Percentiles rank a stretch among this genome's conserved stretches.
phyloP scores from a whole-genome alignment of 1,140 invertebrate species.

The Lysiphlebus fabarum region DNA sequence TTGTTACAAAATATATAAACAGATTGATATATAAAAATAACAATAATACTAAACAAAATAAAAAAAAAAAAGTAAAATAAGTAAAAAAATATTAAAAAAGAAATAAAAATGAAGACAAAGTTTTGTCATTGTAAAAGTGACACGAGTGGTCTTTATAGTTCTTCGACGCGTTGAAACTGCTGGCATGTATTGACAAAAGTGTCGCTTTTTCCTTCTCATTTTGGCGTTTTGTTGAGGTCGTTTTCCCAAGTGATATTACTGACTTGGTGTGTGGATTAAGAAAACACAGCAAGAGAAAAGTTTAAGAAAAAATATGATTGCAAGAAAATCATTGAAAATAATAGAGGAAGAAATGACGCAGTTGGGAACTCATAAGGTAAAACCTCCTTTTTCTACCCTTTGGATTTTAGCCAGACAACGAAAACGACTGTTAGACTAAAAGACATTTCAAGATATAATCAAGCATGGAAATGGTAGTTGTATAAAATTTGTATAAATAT shows the following conservation, averaged over 20 bases:
- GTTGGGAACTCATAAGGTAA: conserved; percentile 52
- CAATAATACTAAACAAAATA: no score
- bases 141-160: conserved; percentile 58
- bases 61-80: conserved; percentile 12
- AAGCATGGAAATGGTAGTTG: conserved; percentile 10
- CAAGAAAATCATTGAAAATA: conserved; percentile 52
- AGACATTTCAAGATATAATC: conserved; percentile 28
- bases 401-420: conserved; percentile 17
- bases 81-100: conserved; percentile 25
- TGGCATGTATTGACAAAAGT: conserved; percentile 54
- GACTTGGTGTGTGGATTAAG: conserved; percentile 31
- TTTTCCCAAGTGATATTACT: conserved; percentile 51
- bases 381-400: conserved; percentile 15
- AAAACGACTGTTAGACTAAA: conserved; percentile 13
- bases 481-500: conserved; percentile 21
- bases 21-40: no score
- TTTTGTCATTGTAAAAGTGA: conserved; percentile 57
- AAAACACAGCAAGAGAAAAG: conserved; percentile 23
- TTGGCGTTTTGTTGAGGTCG: conserved; percentile 44
- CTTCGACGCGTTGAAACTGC: conserved; percentile 30
- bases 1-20: no score
- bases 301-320: conserved; percentile 42
- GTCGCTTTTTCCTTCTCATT: conserved; percentile 36
- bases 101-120: conserved; percentile 49
- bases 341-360: conserved; percentile 50